Evolutionary conservation across 92 coral and sea anemone species (phyloP).

Genomic region (Scolanthus callimorphus): DNA sequence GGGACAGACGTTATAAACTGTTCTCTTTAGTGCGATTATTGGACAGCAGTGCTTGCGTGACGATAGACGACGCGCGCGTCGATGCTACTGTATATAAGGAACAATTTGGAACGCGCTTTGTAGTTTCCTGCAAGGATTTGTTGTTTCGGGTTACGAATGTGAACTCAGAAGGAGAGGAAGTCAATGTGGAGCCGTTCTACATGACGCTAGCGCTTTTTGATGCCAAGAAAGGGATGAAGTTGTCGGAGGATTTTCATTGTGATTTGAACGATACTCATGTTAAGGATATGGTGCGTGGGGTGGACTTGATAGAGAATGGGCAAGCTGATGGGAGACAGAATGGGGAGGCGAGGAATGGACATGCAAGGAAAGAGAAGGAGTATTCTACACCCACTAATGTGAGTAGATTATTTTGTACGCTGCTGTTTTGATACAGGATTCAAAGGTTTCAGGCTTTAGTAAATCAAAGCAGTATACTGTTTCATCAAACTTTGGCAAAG

Average conservation of each 20-base stretch:
- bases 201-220: conserved; percentile 84
- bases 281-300: conserved; percentile 66
- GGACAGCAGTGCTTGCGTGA: conserved; percentile 74
- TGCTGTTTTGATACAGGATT: too few relatives aligned
- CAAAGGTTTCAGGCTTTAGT: too few relatives aligned
- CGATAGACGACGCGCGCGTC: conserved; percentile 80
- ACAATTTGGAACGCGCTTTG: conserved; percentile 79
- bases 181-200: conserved; percentile 93
- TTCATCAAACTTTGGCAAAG: too few relatives aligned
- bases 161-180: conserved; percentile 50
- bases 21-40: conserved; percentile 80
- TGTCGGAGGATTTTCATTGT: conserved; percentile 94
- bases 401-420: too few relatives aligned
- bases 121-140: conserved; percentile 77
- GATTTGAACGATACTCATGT: conserved; percentile 78
- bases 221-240: conserved; percentile 78
- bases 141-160: conserved; percentile 84
- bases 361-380: conserved; percentile 38
- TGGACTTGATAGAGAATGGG: conserved; percentile 70
- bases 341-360: conserved; percentile 7
- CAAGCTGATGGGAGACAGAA: conserved; percentile 28
- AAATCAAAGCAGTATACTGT: too few relatives aligned
- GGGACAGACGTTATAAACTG: conserved; percentile 72
- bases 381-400: conserved; percentile 54
- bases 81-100: conserved; percentile 80